Percentiles rank a stretch among this genome's conserved stretches.
Conservation (phyloP, 2,113 vertebrate genomes). For the Pterocles burchelli region DNA sequence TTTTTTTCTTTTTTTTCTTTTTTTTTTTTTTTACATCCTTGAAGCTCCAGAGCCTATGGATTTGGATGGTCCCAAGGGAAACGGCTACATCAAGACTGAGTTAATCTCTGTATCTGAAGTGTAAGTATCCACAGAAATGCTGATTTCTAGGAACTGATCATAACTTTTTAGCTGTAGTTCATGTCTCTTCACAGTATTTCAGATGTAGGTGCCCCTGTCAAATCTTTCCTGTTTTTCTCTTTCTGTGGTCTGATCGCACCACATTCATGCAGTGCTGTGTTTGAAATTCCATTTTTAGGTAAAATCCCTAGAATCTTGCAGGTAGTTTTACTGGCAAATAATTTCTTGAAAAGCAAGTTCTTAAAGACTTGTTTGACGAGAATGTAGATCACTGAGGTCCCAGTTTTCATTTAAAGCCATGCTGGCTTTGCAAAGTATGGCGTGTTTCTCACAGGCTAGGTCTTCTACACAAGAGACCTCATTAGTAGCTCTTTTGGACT, state of each 20-base stretch:
- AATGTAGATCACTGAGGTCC: neutral
- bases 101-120: slow-evolving; percentile 97
- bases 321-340: neutral
- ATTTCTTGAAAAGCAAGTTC: neutral
- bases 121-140: slow-evolving; percentile 79
- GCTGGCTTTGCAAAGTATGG: neutral
- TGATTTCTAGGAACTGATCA: neutral
- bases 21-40: neutral
- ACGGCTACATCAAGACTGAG: slow-evolving; percentile 93
- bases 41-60: slow-evolving; percentile 92
- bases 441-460: neutral
- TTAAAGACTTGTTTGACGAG: neutral
- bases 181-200: neutral
- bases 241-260: neutral
- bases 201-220: neutral
- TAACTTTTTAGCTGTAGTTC: neutral
- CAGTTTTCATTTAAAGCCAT: neutral
- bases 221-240: neutral
- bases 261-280: neutral
- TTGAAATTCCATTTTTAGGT: neutral
- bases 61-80: slow-evolving; percentile 79
- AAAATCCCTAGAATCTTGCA: neutral
- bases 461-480: neutral
- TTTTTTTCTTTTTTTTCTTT: no score
- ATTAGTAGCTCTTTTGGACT: neutral